Evolutionary conservation across 2,888 invertebrate species (phyloP).

Genomic region (Nomada fucata): DNA sequence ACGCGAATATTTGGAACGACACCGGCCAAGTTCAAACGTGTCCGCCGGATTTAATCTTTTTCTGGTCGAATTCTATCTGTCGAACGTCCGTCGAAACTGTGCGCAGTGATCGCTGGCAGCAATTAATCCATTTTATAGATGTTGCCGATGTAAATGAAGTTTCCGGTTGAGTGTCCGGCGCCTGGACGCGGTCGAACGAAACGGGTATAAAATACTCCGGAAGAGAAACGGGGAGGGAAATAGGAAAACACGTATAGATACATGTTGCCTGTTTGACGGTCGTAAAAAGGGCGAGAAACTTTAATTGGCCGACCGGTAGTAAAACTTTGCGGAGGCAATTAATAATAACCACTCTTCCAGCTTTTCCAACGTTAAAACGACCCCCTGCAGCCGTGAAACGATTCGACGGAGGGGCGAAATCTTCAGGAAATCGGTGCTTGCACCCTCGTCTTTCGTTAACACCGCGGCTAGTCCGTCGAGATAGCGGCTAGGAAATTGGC

Average conservation of each 20-base stretch:
- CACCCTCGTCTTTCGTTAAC: neutral
- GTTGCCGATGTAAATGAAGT: conserved; percentile 73
- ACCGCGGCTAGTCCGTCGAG: neutral
- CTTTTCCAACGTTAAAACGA: conserved; percentile 56
- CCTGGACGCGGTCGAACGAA: conserved; percentile 18
- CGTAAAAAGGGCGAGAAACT: conserved; percentile 68
- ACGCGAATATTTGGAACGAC: conserved; percentile 3
- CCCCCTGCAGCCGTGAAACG: neutral
- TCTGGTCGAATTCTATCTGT: conserved; percentile 60
- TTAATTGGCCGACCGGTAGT: conserved; percentile 53
- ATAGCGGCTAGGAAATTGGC: neutral
- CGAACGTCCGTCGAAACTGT: conserved; percentile 47
- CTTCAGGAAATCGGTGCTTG: conserved; percentile 15
- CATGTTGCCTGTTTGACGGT: conserved; percentile 64
- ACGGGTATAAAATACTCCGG: neutral
- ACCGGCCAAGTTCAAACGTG: conserved; percentile 6
- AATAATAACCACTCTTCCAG: conserved; percentile 66
- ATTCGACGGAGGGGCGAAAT: neutral
- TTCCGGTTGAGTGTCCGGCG: conserved; percentile 55
- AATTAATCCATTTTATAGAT: conserved; percentile 76
- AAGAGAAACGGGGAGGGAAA: neutral
- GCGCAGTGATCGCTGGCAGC: conserved; percentile 55
- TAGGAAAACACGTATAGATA: conserved; percentile 9
- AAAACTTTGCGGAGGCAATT: conserved; percentile 65
- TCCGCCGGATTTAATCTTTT: conserved; percentile 3